Conservation (phyloP, 2,888 invertebrate genomes). For the Zeuzera pyrina region DNA sequence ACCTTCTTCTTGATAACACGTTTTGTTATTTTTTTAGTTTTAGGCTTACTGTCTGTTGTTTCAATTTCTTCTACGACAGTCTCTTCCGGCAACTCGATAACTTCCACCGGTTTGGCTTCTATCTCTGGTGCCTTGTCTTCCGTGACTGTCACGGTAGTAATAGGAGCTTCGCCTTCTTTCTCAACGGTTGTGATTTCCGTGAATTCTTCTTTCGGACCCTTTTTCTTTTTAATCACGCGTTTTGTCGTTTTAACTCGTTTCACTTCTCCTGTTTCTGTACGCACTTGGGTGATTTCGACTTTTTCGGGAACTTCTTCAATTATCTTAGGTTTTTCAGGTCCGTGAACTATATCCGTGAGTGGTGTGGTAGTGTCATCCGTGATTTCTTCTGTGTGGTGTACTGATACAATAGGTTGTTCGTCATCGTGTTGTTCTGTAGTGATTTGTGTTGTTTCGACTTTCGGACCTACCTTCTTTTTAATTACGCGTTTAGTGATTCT, state of each 20-base stretch:
- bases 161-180: conserved; percentile 21
- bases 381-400: conserved; percentile 26
- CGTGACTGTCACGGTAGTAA: conserved; percentile 19
- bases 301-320: conserved; percentile 12
- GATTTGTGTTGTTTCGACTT: conserved; percentile 24
- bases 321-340: conserved; percentile 3
- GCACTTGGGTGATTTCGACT: conserved; percentile 24
- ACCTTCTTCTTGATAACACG: conserved; percentile 22
- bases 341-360: conserved; percentile 12
- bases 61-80: conserved; percentile 31
- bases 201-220: conserved; percentile 27
- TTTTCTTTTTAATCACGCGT: conserved; percentile 16
- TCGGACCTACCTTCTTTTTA: conserved; percentile 30
- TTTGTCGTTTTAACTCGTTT: conserved; percentile 19
- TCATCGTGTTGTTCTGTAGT: conserved; percentile 18
- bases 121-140: conserved; percentile 7
- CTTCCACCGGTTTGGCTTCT: conserved; percentile 3
- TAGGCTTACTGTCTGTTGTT: conserved; percentile 20
- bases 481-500: conserved; percentile 26
- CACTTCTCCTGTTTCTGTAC: conserved; percentile 25
- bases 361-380: conserved; percentile 28
- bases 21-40: conserved; percentile 24
- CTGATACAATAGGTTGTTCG: conserved; percentile 19
- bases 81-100: conserved; percentile 13
- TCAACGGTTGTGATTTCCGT: conserved; percentile 29